phyloP scores from a whole-genome alignment of 2,888 invertebrate species.

The Diogma glabrata region DNA sequence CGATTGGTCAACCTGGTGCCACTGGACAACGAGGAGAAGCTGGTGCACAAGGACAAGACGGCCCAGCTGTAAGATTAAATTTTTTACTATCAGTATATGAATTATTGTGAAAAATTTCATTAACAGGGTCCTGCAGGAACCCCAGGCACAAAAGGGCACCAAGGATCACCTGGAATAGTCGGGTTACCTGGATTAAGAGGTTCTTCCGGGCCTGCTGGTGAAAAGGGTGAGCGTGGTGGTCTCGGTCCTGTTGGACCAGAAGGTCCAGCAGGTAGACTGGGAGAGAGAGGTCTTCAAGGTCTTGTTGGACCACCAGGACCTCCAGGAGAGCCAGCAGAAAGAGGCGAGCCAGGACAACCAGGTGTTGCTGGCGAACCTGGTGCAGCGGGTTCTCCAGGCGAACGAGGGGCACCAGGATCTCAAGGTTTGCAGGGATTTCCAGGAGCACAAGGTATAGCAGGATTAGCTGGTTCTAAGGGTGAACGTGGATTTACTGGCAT shows the following conservation, averaged over 20 bases:
- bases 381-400: conserved; percentile 61
- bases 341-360: conserved; percentile 63
- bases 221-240: conserved; percentile 51
- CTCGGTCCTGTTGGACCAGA: conserved; percentile 60
- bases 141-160: conserved; percentile 64
- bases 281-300: conserved; percentile 70
- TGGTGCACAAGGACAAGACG: conserved; percentile 42
- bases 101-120: conserved; percentile 4
- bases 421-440: conserved; percentile 58
- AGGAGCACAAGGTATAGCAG: conserved; percentile 55
- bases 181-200: conserved; percentile 65
- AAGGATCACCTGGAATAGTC: conserved; percentile 67
- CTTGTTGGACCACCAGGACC: conserved; percentile 60
- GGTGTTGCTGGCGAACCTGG: conserved; percentile 61
- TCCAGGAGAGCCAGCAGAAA: conserved; percentile 69
- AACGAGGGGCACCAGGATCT: conserved; percentile 58
- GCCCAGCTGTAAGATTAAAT: conserved; percentile 42
- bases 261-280: conserved; percentile 54
- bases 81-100: too few relatives aligned
- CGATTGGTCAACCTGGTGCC: conserved; percentile 45
- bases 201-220: conserved; percentile 47
- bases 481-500: conserved; percentile 57
- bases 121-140: conserved; percentile 44
- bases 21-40: conserved; percentile 40
- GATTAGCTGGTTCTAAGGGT: conserved; percentile 60